phyloP scores from a whole-genome alignment of 2,888 invertebrate species.

The Girardia tigrina region DNA sequence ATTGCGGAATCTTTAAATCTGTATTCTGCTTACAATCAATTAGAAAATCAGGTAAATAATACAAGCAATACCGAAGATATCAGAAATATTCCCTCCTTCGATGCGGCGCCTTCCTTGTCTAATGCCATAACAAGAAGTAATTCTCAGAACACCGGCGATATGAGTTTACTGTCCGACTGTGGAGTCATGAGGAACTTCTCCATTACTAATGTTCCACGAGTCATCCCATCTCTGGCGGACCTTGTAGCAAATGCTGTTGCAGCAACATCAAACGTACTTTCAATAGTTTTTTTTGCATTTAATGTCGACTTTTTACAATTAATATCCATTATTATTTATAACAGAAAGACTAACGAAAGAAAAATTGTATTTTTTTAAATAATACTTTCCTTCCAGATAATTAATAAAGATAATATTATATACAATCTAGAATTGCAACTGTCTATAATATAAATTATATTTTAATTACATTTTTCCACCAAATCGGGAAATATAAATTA shows the following conservation, averaged over 20 bases:
- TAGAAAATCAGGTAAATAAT: background rate
- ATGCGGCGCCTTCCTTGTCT: background rate
- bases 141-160: background rate
- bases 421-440: no score
- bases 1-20: constrained; percentile 8
- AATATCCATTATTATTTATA: no score
- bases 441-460: no score
- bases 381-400: no score
- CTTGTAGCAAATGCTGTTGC: background rate
- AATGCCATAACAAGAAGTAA: background rate
- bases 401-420: no score
- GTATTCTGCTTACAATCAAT: background rate
- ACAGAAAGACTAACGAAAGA: no score
- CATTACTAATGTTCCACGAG: background rate
- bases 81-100: constrained; percentile 5
- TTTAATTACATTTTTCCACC: no score
- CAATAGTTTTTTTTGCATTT: no score
- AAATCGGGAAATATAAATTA: no score
- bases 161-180: constrained; percentile 1
- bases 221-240: background rate
- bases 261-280: background rate
- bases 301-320: no score
- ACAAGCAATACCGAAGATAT: background rate
- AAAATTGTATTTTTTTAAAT: no score
- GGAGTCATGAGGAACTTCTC: background rate